A percentile compares a stretch with the other conserved stretches of the same genome.
Evolutionary conservation across 2,797 vertebrate species (phyloP).

Genomic region (Diglossa cyanea): DNA sequence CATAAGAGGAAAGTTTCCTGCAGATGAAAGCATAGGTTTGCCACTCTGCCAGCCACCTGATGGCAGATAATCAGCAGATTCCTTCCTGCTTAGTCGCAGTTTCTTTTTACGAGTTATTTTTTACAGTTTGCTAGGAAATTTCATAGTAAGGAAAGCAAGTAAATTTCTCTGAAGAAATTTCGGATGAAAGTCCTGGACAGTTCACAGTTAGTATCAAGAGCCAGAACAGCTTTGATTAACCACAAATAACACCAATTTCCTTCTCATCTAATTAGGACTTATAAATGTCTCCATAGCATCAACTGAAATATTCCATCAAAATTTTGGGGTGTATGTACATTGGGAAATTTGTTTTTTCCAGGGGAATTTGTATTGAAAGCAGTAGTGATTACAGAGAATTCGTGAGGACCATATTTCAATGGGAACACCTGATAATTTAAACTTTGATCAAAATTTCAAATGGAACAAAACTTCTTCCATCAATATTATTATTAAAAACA

Average conservation of each 20-base stretch:
- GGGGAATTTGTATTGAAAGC: background rate
- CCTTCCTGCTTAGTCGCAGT: constrained; percentile 4
- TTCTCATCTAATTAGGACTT: background rate
- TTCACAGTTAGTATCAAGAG: background rate
- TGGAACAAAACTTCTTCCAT: background rate
- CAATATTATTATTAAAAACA: background rate
- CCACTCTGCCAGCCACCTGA: constrained; percentile 39
- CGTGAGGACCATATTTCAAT: background rate
- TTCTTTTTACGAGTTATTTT: background rate
- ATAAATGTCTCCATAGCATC: background rate
- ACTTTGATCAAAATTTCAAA: background rate
- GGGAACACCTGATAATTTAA: background rate
- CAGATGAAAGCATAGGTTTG: constrained; percentile 54
- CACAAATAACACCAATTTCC: background rate
- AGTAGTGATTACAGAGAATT: background rate
- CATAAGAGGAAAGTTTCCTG: background rate
- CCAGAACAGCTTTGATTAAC: background rate
- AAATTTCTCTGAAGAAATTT: background rate
- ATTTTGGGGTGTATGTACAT: background rate
- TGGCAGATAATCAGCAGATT: constrained; percentile 31
- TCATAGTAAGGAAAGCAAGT: background rate
- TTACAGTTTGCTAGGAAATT: constrained; percentile 1
- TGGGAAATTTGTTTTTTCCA: background rate
- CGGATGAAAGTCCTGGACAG: background rate
- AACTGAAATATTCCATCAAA: background rate